Base-by-base conservation (phyloP, 1,140 invertebrate species). In the Forficula auricularia region DNA sequence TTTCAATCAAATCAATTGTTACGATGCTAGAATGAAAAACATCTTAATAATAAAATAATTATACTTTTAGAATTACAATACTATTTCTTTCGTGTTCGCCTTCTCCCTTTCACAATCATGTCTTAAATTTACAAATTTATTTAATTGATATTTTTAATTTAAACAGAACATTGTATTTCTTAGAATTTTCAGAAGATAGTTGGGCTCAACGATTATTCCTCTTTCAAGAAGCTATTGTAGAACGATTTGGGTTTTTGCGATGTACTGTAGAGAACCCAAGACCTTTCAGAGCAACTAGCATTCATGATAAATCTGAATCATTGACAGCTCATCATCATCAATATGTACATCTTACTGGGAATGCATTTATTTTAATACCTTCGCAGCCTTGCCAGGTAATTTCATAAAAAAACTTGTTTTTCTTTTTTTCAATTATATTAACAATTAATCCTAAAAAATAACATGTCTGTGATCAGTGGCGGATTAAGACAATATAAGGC, bases 321-420 rank as follows among this genome's bases (percentile, higher is more conserved):
- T 70, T 50, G 69, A 60, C 52, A 13, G 58, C 64, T 31, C 59
- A 59, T 45, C 60, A 62, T 46, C 65, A 67, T 48, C 74, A 79
- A 44, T 96, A 88, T 56, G 79, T 96, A 20, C 90, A 97, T 60
- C 73, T 86, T 38, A 84, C 84, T 20, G 94, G 91, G 0, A 91
- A 91, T 55, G 87, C 92, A 70, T 97, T 97, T 62, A 75, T 91
- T 45, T 70, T 95, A 38, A 80, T 95, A 52, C 79, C 79, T 2
- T 67, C 67, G 1, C 48, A 48, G 18, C 46, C 32, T 3, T 49
- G 48, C 14, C 44, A 34, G 37, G 42, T 43, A 16, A 31, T n/a
- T 43, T n/a, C n/a, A n/a, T n/a, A n/a, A n/a, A n/a, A n/a, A n/a
- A n/a, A n/a, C n/a, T n/a, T 32, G 31, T 32, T 9, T 32, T 32